Percentiles rank a stretch among this genome's conserved stretches.
Conservation (phyloP, 2,113 vertebrate genomes). For the Rhinoderma darwinii region DNA sequence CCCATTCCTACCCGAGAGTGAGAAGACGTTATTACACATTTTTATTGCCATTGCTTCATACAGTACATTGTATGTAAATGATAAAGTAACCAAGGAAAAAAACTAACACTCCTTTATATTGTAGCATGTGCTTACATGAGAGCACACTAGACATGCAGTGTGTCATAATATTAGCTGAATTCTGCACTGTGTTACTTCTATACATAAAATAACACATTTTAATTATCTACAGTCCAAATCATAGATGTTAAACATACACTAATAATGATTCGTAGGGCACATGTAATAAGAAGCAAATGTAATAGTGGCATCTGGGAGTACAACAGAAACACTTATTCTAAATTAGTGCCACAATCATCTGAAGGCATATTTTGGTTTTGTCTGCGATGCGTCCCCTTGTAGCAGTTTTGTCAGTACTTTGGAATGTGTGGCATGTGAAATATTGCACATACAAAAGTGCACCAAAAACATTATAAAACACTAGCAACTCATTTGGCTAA, state of each 20-base stretch:
- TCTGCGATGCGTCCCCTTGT: neutral
- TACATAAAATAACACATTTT: neutral
- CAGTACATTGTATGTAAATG: neutral
- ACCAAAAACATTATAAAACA: neutral
- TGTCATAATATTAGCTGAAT: neutral
- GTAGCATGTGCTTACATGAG: neutral
- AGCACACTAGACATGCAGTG: neutral
- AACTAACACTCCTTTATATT: neutral
- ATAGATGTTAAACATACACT: neutral
- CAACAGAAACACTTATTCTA: neutral
- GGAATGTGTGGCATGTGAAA: neutral
- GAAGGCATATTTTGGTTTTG: neutral
- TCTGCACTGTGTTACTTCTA: neutral
- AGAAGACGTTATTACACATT: neutral
- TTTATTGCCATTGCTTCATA: neutral
- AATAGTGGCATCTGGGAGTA: neutral
- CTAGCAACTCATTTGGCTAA: neutral
- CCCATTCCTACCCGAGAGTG: constrained; percentile 73
- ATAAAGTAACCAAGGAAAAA: neutral
- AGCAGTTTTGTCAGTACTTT: neutral
- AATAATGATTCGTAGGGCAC: neutral
- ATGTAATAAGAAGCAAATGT: neutral
- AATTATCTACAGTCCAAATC: neutral
- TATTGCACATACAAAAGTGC: neutral
- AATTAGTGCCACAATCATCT: neutral